A percentile compares a stretch with the other conserved stretches of the same genome.
Conservation (phyloP, 2,888 invertebrate genomes). For the Hyalella azteca region DNA sequence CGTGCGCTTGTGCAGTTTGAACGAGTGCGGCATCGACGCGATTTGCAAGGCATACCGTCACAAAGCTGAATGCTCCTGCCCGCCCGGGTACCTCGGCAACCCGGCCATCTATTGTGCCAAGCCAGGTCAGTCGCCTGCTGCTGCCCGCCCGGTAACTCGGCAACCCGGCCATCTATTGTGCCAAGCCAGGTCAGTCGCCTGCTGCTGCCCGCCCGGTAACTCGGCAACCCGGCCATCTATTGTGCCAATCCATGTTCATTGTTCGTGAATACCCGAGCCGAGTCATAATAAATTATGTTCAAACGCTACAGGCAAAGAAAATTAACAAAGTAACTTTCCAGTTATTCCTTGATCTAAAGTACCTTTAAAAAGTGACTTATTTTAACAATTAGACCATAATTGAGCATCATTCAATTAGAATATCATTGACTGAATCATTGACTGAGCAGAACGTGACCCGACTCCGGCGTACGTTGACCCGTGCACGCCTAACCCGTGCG, state of each 20-base stretch:
- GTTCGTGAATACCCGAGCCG: background rate
- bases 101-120: conserved; percentile 53
- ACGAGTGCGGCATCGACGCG: conserved; percentile 77
- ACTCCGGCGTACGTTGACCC: conserved; percentile 67
- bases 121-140: conserved; percentile 22
- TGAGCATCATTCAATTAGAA: too few relatives aligned
- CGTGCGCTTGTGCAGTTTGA: conserved; percentile 61
- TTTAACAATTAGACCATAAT: too few relatives aligned
- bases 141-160: conserved; percentile 47
- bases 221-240: conserved; percentile 59
- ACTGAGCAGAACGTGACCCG: background rate
- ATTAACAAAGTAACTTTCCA: background rate
- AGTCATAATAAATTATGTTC: too few relatives aligned
- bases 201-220: background rate
- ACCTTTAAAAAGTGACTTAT: too few relatives aligned
- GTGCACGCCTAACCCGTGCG: conserved; percentile 87
- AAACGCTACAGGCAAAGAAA: too few relatives aligned
- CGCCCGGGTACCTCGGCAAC: conserved; percentile 59
- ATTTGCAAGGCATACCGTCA: conserved; percentile 77
- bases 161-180: conserved; percentile 58
- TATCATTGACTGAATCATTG: too few relatives aligned
- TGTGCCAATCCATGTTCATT: conserved; percentile 38
- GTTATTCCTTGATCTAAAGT: too few relatives aligned
- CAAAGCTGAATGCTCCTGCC: conserved; percentile 82
- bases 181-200: conserved; percentile 18